These are phyloP conservation scores for Pollimyrus isidori DNA, from an alignment of 2,113 vertebrate species.

Conservation along the genomic window DNA sequence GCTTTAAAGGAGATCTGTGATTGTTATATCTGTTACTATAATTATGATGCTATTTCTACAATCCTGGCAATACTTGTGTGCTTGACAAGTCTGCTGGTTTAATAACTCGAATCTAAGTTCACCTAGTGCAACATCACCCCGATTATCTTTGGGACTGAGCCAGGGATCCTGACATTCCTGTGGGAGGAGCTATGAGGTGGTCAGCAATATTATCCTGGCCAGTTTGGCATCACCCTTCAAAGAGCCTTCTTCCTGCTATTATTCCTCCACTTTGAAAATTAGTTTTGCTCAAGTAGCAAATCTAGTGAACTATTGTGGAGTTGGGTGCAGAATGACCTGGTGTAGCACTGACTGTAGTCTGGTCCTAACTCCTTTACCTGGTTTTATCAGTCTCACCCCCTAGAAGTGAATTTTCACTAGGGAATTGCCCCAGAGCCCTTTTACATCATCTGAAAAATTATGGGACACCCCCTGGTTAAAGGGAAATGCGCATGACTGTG, in stretches of 20 bases:
- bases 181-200: neutral
- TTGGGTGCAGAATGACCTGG: neutral
- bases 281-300: neutral
- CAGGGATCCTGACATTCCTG: neutral
- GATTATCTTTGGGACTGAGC: neutral
- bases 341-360: neutral
- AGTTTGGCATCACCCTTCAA: neutral
- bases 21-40: neutral
- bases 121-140: neutral
- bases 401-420: neutral
- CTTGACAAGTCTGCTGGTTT: neutral
- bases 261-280: neutral
- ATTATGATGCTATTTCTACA: neutral
- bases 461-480: neutral
- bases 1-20: neutral
- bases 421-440: neutral
- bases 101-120: neutral
- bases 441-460: neutral
- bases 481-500: neutral
- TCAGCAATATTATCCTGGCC: neutral
- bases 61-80: neutral
- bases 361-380: neutral
- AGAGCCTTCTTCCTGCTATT: neutral
- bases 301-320: neutral
- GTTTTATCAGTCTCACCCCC: neutral